Base-by-base conservation (phyloP, 2,797 vertebrate species). In the Orientallactaga sibirica region DNA sequence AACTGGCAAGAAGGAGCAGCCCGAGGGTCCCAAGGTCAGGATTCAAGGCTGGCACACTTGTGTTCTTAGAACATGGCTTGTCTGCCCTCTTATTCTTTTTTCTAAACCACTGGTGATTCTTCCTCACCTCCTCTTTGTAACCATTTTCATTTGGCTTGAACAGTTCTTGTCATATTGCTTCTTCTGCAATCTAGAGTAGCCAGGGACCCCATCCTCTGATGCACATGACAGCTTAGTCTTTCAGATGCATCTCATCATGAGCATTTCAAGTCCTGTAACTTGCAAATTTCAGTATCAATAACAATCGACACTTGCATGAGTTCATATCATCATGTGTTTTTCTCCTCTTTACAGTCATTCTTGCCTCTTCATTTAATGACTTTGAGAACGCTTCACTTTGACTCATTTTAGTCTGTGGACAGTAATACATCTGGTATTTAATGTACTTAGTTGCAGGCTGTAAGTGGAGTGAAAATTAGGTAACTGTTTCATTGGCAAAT, bases 21-120 rank as follows among this genome's bases (percentile, higher is more conserved):
- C 2, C 18, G 55, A 70, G 75, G 18, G 0, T 3, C 43, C 7
- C 29, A 37, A 55, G 68, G 16, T 9, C 7, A 9, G 70, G 24
- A 14, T 11, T 3, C 15, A 27, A 14, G 4, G 41, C 77, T 71
- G 14, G 2, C 12, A 67, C 5, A 9, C 3, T 33, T 2, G 7
- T 18, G 12, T 66, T 66, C 48, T 20, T 74, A 27, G 4, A 41
- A 7, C 2, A 1, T 1, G 61, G 24, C 6, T 1, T 0, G 9
- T 73, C 20, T 64, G 62, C 2, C 55, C 83, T 73, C 73, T 89
- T 25, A 52, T 82, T 83, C 25, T 88, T 70, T 96, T 85, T 87
- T 66, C 80, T 24, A 71, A 83, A 77, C 29, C 76, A 41, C 9
- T 86, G n/a, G 14, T 58, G 8, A 55, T 7, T 33, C 3, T 12